Base-by-base conservation (phyloP, 2,113 vertebrate genomes). In the Litocranius walleri region DNA sequence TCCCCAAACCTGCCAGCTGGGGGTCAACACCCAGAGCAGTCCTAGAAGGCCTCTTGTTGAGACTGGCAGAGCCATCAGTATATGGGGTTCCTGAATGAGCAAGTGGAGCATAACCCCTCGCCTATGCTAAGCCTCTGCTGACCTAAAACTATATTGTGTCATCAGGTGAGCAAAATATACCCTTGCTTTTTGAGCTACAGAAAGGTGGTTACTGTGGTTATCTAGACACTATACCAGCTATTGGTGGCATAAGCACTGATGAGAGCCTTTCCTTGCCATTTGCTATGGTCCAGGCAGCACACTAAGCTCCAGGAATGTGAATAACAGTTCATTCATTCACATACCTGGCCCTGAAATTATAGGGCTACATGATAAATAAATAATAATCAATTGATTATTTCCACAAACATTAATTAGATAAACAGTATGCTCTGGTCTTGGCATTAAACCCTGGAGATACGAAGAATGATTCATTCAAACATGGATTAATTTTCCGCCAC, bases 351-450 rank as follows among this genome's bases (percentile, higher is more conserved):
- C 85, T 50, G 56, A 74, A 94, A 52, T 40, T 36, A 29, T 16
- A 36, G 62, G 61, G n/a, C 83, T 77, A 84, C 50, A n/a, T 90
- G 64, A 82, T 4, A 90, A 82, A 71, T 14, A 61, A 56, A 36
- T 27, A 92, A 17, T 48, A 77, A 86, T 67, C 62, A 45, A 29
- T 59, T 17, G 57, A 45, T 88, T 61, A 67, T 81, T 52, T 89
- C 64, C 36, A 88, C 36, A 93, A 61, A 82, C 86, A 16, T 59
- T 54, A 40, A 52, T 54, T 77, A 88, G 74, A 77, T 33, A 88
- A 85, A 61, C 80, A n/a, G 81, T 30, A 61, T 77, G 30, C 43
- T 33, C 52, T 25, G 15, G n/a, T 40, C 54, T 92, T 78, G 6
- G 92, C 30, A 16, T 61, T 59, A 74, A 52, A 59, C 59, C 82